Evolutionary conservation across 1,140 invertebrate genomes (phyloP), one percentile per base, ranked within the genome.

Genomic region (Tetramorium parvispinum): DNA sequence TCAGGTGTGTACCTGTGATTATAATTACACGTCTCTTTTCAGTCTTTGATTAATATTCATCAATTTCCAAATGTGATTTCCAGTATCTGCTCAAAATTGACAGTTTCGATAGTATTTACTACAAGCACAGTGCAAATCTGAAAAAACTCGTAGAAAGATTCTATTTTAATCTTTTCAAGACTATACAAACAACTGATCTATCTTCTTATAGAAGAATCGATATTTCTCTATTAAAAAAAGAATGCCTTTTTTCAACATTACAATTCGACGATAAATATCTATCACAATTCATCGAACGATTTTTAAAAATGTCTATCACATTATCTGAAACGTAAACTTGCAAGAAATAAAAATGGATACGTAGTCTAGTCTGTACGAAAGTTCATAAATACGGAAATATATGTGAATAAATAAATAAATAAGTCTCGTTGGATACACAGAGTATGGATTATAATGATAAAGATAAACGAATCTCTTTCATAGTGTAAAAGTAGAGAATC

Each of bases 31-130:
- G 10, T 66, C 27, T 85, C 13, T 85, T 81, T 68, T 79, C 76
- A 85, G 85, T 81, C 76, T 79, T 85, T n/a, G 4, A 51, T 85
- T 79, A 68, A 81, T 81, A 85, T 81, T 68, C 85, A 85, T 40
- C 81, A 85, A 37, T 85, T 57, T 46, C 16, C 27, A 59, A 83
- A 59, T 59, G 79, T 24, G 32, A 85, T 65, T 65, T 78, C 46
- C 27, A 77, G 40, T 51, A 85, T 46, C 40, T 27, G 32, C 21
- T 49, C n/a, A 70, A 8, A 68, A 81, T 81, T 70, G 16, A 68
- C 46, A 55, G n/a, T 68, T 79, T 79, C 18, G 16, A 79, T 13
- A 21, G 27, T 40, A 40, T 53, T 51, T 79, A n/a, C 18, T 51
- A 43, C 2, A 46, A 46, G n/a, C 18, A 66, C 10, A 78, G 37